These are phyloP conservation scores for Oriolus oriolus DNA, from an alignment of 2,113 vertebrate genomes.

Conservation along the genomic window DNA sequence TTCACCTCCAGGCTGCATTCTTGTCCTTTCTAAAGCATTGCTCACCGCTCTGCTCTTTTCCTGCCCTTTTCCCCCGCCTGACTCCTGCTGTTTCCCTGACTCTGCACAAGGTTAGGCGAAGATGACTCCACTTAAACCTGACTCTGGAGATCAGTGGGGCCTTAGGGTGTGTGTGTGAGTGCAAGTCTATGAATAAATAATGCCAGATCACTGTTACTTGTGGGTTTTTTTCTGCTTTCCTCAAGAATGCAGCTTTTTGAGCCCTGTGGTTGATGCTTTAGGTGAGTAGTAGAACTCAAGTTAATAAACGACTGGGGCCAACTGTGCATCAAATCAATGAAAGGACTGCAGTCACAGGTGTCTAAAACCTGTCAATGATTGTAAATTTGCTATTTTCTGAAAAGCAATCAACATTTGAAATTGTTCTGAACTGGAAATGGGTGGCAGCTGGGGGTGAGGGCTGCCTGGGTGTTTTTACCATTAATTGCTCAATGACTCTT, in stretches of 20 bases:
- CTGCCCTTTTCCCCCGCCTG: background rate
- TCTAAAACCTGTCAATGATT: background rate
- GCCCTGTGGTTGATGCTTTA: background rate
- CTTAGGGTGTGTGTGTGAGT: background rate
- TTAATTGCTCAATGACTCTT: background rate
- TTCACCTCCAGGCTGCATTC: background rate
- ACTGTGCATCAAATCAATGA: background rate
- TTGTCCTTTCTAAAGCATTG: background rate
- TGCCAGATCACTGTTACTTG: rapidly evolving
- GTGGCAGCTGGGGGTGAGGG: background rate
- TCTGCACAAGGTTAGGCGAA: background rate
- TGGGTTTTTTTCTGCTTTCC: background rate
- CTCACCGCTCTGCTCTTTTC: background rate
- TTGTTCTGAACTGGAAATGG: background rate
- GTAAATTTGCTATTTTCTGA: background rate
- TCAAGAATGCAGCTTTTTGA: background rate
- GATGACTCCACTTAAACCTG: background rate
- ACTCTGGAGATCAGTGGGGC: background rate
- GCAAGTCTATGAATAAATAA: background rate
- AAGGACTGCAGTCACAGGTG: background rate
- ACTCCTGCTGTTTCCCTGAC: background rate
- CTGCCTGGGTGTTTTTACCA: background rate
- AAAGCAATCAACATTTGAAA: background rate
- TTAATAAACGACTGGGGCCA: background rate
- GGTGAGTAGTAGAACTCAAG: background rate